Evolutionary conservation across 2,888 invertebrate genomes (phyloP).

Genomic region (Latrodectus elegans): DNA sequence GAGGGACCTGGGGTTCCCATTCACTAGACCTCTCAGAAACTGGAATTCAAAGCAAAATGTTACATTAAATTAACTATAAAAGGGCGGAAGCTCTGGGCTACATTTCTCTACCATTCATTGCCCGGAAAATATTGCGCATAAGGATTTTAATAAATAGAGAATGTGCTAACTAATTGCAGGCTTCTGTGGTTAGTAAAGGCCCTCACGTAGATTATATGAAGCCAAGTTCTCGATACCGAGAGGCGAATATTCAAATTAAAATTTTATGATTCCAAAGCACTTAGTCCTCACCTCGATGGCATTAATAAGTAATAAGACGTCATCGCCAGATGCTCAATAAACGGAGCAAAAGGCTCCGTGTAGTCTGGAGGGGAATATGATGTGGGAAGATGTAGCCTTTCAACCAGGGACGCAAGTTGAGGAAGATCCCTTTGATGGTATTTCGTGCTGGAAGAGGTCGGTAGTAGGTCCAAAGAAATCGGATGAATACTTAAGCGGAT

Average conservation of each 20-base stretch:
- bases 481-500: constrained; percentile 53
- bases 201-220: constrained; percentile 22
- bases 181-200: constrained; percentile 15
- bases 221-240: constrained; percentile 18
- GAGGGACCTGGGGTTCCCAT: neutral
- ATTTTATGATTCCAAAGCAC: constrained; percentile 60
- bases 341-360: constrained; percentile 4
- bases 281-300: constrained; percentile 37
- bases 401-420: constrained; percentile 35
- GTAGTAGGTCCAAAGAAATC: constrained; percentile 46
- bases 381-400: constrained; percentile 15
- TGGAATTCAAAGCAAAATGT: constrained; percentile 33
- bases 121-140: constrained; percentile 34
- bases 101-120: constrained; percentile 35
- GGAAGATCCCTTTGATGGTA: neutral
- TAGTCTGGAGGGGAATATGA: neutral
- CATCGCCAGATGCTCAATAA: constrained; percentile 13
- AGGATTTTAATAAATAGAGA: constrained; percentile 56
- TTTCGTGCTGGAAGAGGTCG: constrained; percentile 31
- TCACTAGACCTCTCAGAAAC: constrained; percentile 13
- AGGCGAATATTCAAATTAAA: constrained; percentile 59
- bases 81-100: constrained; percentile 17
- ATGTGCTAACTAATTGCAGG: constrained; percentile 30
- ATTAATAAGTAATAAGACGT: constrained; percentile 58
- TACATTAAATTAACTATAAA: constrained; percentile 62